Evolutionary conservation across 2,888 invertebrate genomes (phyloP), one percentile per base, ranked within the genome.

Genomic region (Merodon equestris): DNA sequence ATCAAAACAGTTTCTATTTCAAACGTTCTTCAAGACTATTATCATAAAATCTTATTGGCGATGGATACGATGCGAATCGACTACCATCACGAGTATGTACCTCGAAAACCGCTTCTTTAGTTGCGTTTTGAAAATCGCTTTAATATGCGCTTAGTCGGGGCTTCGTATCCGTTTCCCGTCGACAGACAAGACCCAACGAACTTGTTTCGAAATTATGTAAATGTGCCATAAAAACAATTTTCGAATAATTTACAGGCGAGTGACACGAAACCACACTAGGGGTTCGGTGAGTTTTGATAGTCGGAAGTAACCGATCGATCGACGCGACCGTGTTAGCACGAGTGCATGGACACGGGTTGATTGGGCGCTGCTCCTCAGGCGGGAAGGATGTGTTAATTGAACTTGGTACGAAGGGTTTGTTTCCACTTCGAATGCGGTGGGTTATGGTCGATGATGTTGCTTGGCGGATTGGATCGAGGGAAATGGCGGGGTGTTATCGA

Each of bases 371-470:
- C 9, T 12, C 48, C 48, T 1, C 12, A 10, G 9, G 42, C 12
- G 40, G 15, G 34, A 18, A n/a, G 48, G 53, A 77, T 68, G 77
- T 68, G 77, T 73, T 77, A 77, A 77, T 73, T 73, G 77, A 73
- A 72, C 60, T 40, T 9, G 15, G 50, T 67, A 57, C 19, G 56
- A 57, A 34, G 66, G 50, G 67, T 72, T 61, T 72, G 60, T 54
- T 67, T 57, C 57, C 45, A 34, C 44, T 60, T 67, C 45, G 60
- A 64, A 70, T 54, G 50, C 17, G 38, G 13, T 19, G 51, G 36
- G 19, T 58, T 57, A 63, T 53, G 47, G 40, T 38, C n/a, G 27
- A 7, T 42, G 53, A 4, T 63, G 60, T 63, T 48, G 38, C 56
- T 57, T 44, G 27, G 2, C 7, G 27, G 7, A 27, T 27, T 27